Conservation (phyloP, 2,797 vertebrate genomes). For the Aeoliscus strigatus region DNA sequence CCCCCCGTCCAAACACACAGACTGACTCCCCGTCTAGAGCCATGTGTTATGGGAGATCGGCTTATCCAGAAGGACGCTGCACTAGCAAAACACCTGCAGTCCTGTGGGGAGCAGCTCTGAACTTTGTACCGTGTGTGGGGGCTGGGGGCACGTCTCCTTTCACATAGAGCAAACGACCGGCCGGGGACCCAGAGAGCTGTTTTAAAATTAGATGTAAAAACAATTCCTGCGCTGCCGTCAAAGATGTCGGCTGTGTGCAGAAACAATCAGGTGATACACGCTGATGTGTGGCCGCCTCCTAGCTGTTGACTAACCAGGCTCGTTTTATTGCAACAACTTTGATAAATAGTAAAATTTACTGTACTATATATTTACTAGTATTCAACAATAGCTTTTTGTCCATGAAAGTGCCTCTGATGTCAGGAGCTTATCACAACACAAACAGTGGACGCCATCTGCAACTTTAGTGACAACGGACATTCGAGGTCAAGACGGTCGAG, state of each 20-base stretch:
- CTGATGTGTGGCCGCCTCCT: conserved; percentile 31
- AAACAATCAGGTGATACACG: conserved; percentile 27
- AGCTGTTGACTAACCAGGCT: conserved; percentile 28
- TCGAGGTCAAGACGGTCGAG: conserved; percentile 46
- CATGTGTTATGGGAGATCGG: conserved; percentile 7
- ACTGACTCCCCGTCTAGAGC: too few relatives aligned
- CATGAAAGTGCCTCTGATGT: conserved; percentile 28
- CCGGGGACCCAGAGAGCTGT: conserved; percentile 51
- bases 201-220: conserved; percentile 70
- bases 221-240: conserved; percentile 48
- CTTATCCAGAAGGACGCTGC: conserved; percentile 19
- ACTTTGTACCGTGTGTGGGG: conserved; percentile 58
- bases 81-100: conserved; percentile 63
- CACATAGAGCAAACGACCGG: conserved; percentile 53
- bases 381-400: conserved; percentile 63
- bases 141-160: conserved; percentile 38
- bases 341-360: too few relatives aligned
- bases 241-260: conserved; percentile 25
- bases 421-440: conserved; percentile 64
- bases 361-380: too few relatives aligned
- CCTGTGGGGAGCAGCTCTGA: conserved; percentile 32
- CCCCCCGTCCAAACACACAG: too few relatives aligned
- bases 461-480: conserved; percentile 53
- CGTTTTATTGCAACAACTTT: conserved; percentile 52
- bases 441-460: conserved; percentile 46